These are phyloP conservation scores for Tamandua tetradactyla DNA, from an alignment of 2,797 vertebrate species.

Conservation along the genomic window DNA sequence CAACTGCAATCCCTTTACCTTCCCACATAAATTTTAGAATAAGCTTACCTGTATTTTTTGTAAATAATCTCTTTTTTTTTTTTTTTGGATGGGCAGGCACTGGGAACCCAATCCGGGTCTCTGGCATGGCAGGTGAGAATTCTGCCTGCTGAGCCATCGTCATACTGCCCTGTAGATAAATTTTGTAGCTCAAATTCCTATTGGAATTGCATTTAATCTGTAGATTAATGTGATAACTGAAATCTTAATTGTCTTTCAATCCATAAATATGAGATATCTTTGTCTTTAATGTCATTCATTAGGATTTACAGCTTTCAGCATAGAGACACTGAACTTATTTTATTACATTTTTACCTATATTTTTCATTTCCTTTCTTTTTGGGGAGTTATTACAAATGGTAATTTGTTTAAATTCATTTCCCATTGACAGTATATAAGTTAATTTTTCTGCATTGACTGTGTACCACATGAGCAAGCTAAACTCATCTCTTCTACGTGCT, in stretches of 20 bases:
- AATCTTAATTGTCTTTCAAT: neutral
- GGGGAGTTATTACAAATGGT: neutral
- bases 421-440: neutral
- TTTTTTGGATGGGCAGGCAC: no score
- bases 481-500: neutral
- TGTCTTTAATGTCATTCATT: neutral
- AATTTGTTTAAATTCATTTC: neutral
- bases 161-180: no score
- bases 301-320: neutral
- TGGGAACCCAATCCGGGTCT: no score
- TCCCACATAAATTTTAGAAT: constrained; percentile 3
- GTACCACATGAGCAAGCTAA: neutral
- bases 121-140: no score
- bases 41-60: no score
- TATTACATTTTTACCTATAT: neutral
- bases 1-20: neutral
- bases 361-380: neutral
- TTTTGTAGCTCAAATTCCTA: neutral
- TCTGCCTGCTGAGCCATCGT: no score
- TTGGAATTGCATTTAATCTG: neutral
- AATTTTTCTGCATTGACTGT: neutral
- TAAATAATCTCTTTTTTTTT: no score
- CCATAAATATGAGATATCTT: neutral
- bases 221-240: neutral
- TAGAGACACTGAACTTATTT: neutral